Percentiles rank a stretch among this genome's conserved stretches.
Evolutionary conservation across 2,797 vertebrate genomes (phyloP).

Genomic region (Gadopsis marmoratus): DNA sequence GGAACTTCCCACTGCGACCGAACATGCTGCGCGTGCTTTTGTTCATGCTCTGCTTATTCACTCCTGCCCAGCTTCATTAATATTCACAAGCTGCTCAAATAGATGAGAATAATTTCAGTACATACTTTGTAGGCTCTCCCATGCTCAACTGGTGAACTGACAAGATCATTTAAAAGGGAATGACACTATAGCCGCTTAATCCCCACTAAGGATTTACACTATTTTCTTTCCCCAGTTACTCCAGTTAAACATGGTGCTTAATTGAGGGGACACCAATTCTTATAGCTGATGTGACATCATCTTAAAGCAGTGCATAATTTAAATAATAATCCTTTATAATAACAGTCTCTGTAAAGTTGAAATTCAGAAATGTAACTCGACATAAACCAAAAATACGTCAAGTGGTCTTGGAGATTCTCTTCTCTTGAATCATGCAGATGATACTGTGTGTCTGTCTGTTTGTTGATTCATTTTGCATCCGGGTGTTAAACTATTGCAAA

Average conservation of each 20-base stretch:
- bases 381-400: background rate
- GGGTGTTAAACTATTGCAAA: background rate
- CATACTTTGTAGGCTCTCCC: conserved; percentile 10
- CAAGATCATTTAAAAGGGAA: conserved; percentile 32
- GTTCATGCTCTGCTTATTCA: conserved; percentile 30
- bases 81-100: conserved; percentile 48
- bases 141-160: conserved; percentile 24
- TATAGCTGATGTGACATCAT: background rate
- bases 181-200: conserved; percentile 2
- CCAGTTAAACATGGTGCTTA: background rate
- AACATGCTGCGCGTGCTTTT: conserved; percentile 27
- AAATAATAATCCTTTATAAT: background rate
- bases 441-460: conserved; percentile 11
- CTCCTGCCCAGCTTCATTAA: conserved; percentile 30
- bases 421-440: conserved; percentile 4
- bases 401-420: background rate
- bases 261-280: background rate
- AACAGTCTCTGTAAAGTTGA: background rate
- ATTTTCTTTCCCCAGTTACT: background rate
- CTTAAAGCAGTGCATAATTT: background rate
- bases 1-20: background rate
- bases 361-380: background rate
- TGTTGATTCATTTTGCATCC: background rate
- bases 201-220: background rate
- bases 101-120: conserved; percentile 33